Evolutionary conservation across 2,888 invertebrate species (phyloP), one percentile per base, ranked within the genome.

Genomic region (Drosophila anomalipes): DNA sequence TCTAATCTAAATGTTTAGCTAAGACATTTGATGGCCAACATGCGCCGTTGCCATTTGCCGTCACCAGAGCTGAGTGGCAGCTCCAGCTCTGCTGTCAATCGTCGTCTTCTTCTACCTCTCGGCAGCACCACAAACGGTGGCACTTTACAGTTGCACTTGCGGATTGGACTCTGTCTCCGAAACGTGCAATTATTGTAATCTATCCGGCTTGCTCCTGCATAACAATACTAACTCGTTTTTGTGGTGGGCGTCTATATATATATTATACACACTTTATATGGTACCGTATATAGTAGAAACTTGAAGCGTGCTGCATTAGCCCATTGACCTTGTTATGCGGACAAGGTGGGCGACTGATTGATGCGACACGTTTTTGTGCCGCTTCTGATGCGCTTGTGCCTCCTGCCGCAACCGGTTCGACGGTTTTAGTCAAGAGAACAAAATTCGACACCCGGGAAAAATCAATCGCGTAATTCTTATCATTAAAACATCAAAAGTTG

Each of bases 101-200:
- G 90, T 86, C 58, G 66, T 72, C 72, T 64, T 58, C 62, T 54
- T 49, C 56, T 41, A 12, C 49, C 26, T 30, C 64, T 22, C 62
- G 54, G n/a, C 35, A 74, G 88, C 77, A 49, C 53, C 60, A 60
- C 77, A 88, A 87, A 87, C 87, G 91, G 91, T 92, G 91, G 90
- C 92, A 92, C 89, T 91, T 79, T 91, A 87, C 91, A 91, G 91
- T 91, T 91, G 91, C 92, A 91, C 89, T 91, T 91, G 89, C 81
- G 88, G 90, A 90, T 79, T 86, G 87, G 70, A 77, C 73, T 75
- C 71, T 75, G 73, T 82, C 83, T 60, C 65, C 76, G 63, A 79
- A 82, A 77, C 70, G 44, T 76, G 77, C 86, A 89, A 89, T 89
- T 89, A 89, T 89, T 82, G 88, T 91, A 79, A 89, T 89, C 81